Percentiles rank a stretch among this genome's conserved stretches.
Conservation (phyloP, 1,140 invertebrate species). For the Drosophila serrata region DNA sequence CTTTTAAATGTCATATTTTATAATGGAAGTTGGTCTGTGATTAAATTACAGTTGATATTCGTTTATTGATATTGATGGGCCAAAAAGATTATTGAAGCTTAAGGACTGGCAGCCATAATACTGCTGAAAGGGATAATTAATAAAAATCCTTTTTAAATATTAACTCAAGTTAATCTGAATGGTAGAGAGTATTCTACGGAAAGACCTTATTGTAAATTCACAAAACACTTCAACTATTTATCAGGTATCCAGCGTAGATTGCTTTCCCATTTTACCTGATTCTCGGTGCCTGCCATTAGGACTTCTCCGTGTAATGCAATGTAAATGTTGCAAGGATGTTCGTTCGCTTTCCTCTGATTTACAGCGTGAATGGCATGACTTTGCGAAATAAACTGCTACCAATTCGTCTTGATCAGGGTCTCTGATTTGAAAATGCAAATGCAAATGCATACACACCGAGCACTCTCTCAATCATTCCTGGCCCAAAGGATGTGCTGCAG, state of each 20-base stretch:
- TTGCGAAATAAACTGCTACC: constrained; percentile 47
- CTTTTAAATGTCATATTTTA: constrained; percentile 16
- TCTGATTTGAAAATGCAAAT: constrained; percentile 62
- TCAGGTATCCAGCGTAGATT: constrained; percentile 15
- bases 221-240: constrained; percentile 7
- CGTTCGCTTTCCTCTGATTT: constrained; percentile 39
- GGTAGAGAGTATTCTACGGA: background rate
- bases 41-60: constrained; percentile 22
- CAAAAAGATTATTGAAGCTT: constrained; percentile 9
- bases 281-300: constrained; percentile 10
- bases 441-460: constrained; percentile 22
- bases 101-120: background rate
- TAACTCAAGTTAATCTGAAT: background rate
- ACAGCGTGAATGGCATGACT: constrained; percentile 52
- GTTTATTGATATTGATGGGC: constrained; percentile 8
- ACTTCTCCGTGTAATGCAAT: constrained; percentile 21
- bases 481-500: constrained; percentile 31
- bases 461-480: constrained; percentile 36
- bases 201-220: background rate
- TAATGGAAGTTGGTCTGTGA: constrained; percentile 3
- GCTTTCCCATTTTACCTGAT: constrained; percentile 19
- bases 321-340: constrained; percentile 29
- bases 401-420: constrained; percentile 59
- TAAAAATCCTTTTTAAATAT: constrained; percentile 13
- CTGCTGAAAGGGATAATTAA: background rate